phyloP scores from a whole-genome alignment of 2,797 vertebrate genomes.

The Brachymystax lenok region DNA sequence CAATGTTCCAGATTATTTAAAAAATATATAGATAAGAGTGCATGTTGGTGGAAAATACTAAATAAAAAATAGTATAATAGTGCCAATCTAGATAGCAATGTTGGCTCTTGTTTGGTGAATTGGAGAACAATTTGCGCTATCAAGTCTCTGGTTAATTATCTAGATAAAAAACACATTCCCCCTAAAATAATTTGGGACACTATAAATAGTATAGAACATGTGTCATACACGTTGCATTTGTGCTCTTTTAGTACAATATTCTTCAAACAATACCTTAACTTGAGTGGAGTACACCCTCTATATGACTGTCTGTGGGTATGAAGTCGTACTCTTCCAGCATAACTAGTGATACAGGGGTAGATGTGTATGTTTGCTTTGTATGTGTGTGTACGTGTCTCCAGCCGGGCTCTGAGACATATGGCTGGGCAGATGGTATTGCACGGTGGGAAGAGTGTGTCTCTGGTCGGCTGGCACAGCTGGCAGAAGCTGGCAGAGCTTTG shows the following conservation, averaged over 20 bases:
- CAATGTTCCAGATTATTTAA: neutral
- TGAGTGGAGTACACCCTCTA: neutral
- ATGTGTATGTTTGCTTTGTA: neutral
- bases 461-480: conserved; percentile 15
- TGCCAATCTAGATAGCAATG: neutral
- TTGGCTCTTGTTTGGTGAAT: neutral
- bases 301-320: neutral
- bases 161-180: neutral
- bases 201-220: neutral
- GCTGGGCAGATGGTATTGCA: conserved; percentile 8
- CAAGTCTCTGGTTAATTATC: neutral
- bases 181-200: neutral
- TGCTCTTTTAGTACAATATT: neutral
- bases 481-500: conserved; percentile 19
- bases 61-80: neutral
- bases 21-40: neutral
- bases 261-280: neutral
- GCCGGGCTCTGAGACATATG: conserved; percentile 4
- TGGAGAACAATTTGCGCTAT: neutral
- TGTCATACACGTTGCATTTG: neutral
- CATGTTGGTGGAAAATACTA: neutral
- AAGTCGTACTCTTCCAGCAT: neutral
- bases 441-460: conserved; percentile 3
- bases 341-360: neutral
- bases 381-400: neutral